phyloP scores from a whole-genome alignment of 2,888 invertebrate species.

The Drepanosiphum platanoidis region DNA sequence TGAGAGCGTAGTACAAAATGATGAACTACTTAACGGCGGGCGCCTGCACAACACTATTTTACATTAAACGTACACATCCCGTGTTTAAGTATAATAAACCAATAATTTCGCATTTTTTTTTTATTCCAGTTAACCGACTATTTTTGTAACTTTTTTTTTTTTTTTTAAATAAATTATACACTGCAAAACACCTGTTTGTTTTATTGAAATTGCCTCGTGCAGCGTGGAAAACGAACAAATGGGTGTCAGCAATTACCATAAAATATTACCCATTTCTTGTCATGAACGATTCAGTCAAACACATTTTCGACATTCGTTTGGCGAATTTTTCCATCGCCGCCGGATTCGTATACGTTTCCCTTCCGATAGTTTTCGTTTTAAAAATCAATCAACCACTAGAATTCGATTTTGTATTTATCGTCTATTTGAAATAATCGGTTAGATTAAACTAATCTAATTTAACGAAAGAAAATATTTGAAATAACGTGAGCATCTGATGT shows the following conservation, averaged over 20 bases:
- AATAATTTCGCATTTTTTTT: conserved; percentile 48
- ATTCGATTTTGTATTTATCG: too few relatives aligned
- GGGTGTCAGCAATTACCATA: conserved; percentile 43
- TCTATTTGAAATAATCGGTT: too few relatives aligned
- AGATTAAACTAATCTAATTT: too few relatives aligned
- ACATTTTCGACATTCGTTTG: conserved; percentile 42
- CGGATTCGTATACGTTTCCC: background rate
- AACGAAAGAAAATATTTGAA: too few relatives aligned
- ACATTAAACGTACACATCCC: conserved; percentile 3
- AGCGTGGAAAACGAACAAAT: conserved; percentile 21
- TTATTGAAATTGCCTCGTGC: conserved; percentile 35
- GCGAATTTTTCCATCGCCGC: background rate
- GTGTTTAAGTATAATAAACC: conserved; percentile 54
- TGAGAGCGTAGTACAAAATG: background rate
- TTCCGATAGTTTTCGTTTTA: too few relatives aligned
- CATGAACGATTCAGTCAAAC: conserved; percentile 10
- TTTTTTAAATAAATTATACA: conserved; percentile 48
- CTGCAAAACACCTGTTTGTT: conserved; percentile 54
- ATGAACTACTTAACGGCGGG: conserved; percentile 9
- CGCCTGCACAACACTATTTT: conserved; percentile 12
- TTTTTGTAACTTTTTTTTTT: conserved; percentile 31
- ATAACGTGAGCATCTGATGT: too few relatives aligned
- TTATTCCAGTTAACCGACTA: conserved; percentile 52
- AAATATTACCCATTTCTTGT: conserved; percentile 49
- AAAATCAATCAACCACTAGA: too few relatives aligned